Evolutionary conservation across 2,113 vertebrate genomes (phyloP).

Genomic region (Percina caprodes): DNA sequence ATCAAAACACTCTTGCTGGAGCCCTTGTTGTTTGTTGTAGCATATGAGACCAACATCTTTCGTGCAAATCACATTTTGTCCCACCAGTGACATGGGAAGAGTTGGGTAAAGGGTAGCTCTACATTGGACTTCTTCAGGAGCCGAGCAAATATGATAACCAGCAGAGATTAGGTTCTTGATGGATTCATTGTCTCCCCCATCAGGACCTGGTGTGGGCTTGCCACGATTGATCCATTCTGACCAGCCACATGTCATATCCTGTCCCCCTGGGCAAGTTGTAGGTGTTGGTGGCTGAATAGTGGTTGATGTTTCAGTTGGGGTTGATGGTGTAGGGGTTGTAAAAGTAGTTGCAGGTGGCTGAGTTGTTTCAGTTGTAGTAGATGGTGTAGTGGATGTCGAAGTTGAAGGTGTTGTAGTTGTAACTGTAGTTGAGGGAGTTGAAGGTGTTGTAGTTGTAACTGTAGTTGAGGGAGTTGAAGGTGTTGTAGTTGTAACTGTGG

Average conservation of each 20-base stretch:
- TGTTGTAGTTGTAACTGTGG: background rate
- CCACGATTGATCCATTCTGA: conserved; percentile 49
- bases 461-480: background rate
- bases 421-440: background rate
- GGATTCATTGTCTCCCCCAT: conserved; percentile 55
- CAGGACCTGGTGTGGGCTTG: conserved; percentile 41
- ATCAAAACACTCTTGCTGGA: conserved; percentile 66
- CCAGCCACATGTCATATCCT: conserved; percentile 13
- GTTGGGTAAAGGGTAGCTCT: conserved; percentile 46
- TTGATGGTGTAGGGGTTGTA: background rate
- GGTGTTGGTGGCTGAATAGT: background rate
- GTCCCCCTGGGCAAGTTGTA: background rate
- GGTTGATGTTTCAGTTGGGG: background rate
- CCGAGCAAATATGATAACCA: conserved; percentile 24
- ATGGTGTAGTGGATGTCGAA: background rate
- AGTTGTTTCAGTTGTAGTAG: background rate
- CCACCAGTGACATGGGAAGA: conserved; percentile 21
- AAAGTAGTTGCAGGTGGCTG: no score
- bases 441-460: no score
- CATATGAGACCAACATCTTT: conserved; percentile 62
- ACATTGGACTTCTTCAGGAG: conserved; percentile 44
- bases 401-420: background rate
- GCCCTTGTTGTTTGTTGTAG: conserved; percentile 70
- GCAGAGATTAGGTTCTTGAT: conserved; percentile 27
- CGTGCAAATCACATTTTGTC: conserved; percentile 61